Evolutionary conservation across 2,797 vertebrate genomes (phyloP).

Genomic region (Periparus ater): DNA sequence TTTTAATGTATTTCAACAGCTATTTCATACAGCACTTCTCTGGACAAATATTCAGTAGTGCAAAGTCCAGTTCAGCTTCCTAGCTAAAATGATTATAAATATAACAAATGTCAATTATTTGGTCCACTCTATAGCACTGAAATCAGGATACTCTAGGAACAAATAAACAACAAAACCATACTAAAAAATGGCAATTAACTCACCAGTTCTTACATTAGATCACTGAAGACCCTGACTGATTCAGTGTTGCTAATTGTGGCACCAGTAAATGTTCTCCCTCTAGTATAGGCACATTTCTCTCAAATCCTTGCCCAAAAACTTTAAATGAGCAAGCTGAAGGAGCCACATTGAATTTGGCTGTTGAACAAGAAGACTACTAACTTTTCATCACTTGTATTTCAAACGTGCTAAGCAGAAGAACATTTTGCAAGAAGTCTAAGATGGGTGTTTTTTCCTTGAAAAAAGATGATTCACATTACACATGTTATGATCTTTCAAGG

Average conservation of each 20-base stretch:
- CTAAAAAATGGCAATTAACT: background rate
- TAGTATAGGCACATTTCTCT: background rate
- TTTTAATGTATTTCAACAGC: background rate
- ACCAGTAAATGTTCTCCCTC: background rate
- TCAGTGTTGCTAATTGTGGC: background rate
- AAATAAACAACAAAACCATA: background rate
- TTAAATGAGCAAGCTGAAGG: background rate
- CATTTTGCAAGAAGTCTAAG: background rate
- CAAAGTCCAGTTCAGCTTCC: background rate
- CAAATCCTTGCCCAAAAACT: background rate
- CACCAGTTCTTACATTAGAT: background rate
- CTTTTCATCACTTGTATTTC: slow-evolving; percentile 10
- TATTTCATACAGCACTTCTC: background rate
- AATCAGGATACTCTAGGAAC: background rate
- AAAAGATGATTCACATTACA: background rate
- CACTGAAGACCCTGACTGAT: background rate
- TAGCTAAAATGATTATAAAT: background rate
- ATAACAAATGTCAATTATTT: background rate
- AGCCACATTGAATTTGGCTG: background rate
- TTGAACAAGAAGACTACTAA: background rate
- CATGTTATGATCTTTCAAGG: background rate
- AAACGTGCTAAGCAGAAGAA: background rate
- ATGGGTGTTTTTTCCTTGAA: background rate
- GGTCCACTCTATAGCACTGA: background rate
- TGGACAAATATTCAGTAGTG: background rate